Evolutionary conservation across 30 jellyfish, hydroid and myxozoan genomes (phyloP).

Genomic region (Catostylus mosaicus): DNA sequence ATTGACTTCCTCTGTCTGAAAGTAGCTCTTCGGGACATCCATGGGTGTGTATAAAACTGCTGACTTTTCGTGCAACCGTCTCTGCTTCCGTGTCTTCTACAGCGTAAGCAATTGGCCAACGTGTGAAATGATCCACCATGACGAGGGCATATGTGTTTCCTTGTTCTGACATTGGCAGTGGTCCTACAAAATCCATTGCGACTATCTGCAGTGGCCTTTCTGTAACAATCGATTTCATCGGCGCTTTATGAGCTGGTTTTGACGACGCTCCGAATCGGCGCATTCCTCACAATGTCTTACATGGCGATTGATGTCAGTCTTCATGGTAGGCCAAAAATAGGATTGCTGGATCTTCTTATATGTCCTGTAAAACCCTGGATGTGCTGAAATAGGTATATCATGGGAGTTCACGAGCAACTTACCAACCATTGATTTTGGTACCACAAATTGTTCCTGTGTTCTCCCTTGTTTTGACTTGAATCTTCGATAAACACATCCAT

Average conservation of each 20-base stretch:
- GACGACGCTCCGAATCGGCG: conserved; percentile 30
- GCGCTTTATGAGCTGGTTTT: conserved; percentile 48
- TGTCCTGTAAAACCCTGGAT: too few species aligned
- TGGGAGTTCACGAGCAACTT: conserved; percentile 44
- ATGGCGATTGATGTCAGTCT: conserved; percentile 46
- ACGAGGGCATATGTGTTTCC: conserved; percentile 30
- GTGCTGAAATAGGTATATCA: too few species aligned
- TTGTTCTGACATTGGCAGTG: too few species aligned
- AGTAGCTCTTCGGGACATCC: conserved; percentile 42
- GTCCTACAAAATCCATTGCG: too few species aligned
- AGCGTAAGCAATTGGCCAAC: conserved; percentile 53
- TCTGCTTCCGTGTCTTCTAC: conserved; percentile 41
- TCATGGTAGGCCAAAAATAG: too few species aligned
- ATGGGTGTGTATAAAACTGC: conserved; percentile 31
- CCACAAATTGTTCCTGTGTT: conserved; percentile 38
- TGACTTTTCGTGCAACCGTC: conserved; percentile 35
- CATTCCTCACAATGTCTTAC: too few species aligned
- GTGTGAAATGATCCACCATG: too few species aligned
- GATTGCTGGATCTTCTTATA: too few species aligned
- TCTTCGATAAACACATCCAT: conserved; percentile 38
- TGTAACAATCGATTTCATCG: conserved; percentile 36
- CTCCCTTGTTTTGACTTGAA: conserved; percentile 37
- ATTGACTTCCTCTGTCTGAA: conserved; percentile 45
- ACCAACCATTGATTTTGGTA: conserved; percentile 47
- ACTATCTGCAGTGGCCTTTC: conserved; percentile 52